Percentiles rank a stretch among this genome's conserved stretches.
phyloP scores from a whole-genome alignment of 2,113 vertebrate genomes.

The Eudyptes chrysolophus region DNA sequence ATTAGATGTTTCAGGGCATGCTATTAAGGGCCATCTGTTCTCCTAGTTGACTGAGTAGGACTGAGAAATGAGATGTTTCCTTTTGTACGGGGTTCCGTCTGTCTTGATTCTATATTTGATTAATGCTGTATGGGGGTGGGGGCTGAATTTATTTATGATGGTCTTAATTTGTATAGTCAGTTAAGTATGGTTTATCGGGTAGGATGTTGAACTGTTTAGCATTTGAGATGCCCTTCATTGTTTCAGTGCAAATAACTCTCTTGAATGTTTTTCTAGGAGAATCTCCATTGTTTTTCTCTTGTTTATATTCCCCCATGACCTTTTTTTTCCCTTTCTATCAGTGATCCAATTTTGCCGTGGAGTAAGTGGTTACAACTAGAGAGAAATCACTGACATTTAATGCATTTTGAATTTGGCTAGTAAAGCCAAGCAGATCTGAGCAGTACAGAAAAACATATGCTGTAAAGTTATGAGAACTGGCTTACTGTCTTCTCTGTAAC shows the following conservation, averaged over 20 bases:
- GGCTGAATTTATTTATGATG: background rate
- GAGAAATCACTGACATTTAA: background rate
- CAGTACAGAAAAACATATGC: constrained; percentile 4
- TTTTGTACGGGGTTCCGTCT: background rate
- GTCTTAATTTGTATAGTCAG: background rate
- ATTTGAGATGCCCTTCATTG: background rate
- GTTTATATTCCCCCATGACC: background rate
- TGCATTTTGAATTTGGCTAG: background rate
- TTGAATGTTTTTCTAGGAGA: background rate
- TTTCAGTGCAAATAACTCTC: background rate
- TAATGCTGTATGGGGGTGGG: background rate
- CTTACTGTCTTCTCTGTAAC: background rate
- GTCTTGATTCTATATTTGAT: constrained; percentile 17
- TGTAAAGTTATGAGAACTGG: background rate
- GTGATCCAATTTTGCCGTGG: background rate
- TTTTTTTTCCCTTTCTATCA: background rate
- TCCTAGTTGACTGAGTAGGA: background rate
- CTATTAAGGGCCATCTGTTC: constrained; percentile 56
- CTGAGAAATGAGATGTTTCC: background rate
- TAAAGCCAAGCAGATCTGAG: background rate
- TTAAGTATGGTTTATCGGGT: background rate
- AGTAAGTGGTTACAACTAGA: background rate
- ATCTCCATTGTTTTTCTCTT: background rate
- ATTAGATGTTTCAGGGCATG: constrained; percentile 12
- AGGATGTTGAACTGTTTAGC: background rate